These are phyloP conservation scores for Therioaphis trifolii DNA, from an alignment of 2,888 invertebrate genomes.

Conservation along the genomic window DNA sequence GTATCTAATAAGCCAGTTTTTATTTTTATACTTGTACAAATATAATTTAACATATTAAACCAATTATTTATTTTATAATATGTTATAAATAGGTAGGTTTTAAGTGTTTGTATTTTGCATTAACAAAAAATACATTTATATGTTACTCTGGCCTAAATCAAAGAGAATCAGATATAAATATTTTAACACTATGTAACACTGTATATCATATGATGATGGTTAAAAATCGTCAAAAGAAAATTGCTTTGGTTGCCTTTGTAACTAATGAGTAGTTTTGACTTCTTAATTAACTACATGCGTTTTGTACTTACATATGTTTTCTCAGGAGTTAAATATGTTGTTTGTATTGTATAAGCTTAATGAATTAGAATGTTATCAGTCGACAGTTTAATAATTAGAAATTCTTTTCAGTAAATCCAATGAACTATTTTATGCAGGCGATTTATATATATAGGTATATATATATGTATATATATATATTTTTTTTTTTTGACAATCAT, in stretches of 20 bases:
- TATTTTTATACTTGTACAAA: too few species aligned
- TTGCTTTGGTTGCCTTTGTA: conserved; percentile 43
- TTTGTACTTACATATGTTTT: conserved; percentile 35
- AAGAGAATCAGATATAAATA: conserved; percentile 2
- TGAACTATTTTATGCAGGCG: neutral
- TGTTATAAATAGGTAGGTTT: too few species aligned
- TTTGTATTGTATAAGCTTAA: conserved; percentile 13
- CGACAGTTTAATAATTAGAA: conserved; percentile 18
- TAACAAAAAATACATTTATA: too few species aligned
- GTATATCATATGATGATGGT: neutral
- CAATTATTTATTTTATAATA: too few species aligned
- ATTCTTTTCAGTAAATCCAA: conserved; percentile 1
- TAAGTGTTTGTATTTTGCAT: too few species aligned
- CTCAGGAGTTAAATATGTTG: conserved; percentile 19
- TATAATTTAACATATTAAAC: too few species aligned
- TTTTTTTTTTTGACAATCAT: too few species aligned
- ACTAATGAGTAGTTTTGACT: conserved; percentile 55
- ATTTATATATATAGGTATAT: too few species aligned
- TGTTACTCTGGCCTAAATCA: neutral
- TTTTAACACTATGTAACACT: conserved; percentile 16
- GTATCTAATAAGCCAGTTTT: too few species aligned
- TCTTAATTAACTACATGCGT: conserved; percentile 36
- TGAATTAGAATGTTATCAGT: conserved; percentile 48
- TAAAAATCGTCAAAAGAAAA: neutral
- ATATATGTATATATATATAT: too few species aligned